Percentiles rank a stretch among this genome's conserved stretches.
Evolutionary conservation across 1,140 invertebrate species (phyloP).

Genomic region (Pectinophora gossypiella): DNA sequence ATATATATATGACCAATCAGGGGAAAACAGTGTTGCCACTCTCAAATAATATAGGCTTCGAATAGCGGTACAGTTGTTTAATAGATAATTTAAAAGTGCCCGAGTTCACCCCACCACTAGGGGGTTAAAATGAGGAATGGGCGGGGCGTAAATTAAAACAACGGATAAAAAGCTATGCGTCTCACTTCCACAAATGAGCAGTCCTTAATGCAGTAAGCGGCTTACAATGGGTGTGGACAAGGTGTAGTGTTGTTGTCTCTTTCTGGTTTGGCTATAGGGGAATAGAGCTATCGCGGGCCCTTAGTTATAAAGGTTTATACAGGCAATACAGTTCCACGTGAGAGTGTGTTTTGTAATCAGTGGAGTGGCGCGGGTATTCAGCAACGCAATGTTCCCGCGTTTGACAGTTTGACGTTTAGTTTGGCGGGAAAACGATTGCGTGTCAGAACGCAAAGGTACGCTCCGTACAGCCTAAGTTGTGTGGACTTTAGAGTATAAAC

Average conservation of each 20-base stretch:
- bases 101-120: slow-evolving; percentile 60
- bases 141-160: slow-evolving; percentile 52
- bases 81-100: slow-evolving; percentile 74
- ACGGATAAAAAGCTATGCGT: slow-evolving; percentile 45
- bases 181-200: slow-evolving; percentile 67
- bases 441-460: slow-evolving; percentile 31
- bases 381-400: slow-evolving; percentile 61
- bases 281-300: slow-evolving; percentile 54
- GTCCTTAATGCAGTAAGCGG: slow-evolving; percentile 58
- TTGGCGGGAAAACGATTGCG: slow-evolving; percentile 61
- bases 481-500: slow-evolving; percentile 27
- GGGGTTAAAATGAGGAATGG: slow-evolving; percentile 56
- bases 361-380: slow-evolving; percentile 67
- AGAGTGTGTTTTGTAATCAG: slow-evolving; percentile 73
- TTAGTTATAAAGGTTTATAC: slow-evolving; percentile 65
- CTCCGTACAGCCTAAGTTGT: slow-evolving; percentile 25
- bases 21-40: too few species aligned
- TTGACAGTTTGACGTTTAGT: slow-evolving; percentile 69
- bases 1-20: too few species aligned
- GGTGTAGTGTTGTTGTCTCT: slow-evolving; percentile 35
- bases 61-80: too few species aligned
- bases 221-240: slow-evolving; percentile 63
- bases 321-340: slow-evolving; percentile 61
- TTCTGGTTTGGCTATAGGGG: slow-evolving; percentile 25
- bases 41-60: too few species aligned